These are phyloP conservation scores for Choloepus didactylus DNA, from an alignment of 2,797 vertebrate genomes.

Conservation along the genomic window DNA sequence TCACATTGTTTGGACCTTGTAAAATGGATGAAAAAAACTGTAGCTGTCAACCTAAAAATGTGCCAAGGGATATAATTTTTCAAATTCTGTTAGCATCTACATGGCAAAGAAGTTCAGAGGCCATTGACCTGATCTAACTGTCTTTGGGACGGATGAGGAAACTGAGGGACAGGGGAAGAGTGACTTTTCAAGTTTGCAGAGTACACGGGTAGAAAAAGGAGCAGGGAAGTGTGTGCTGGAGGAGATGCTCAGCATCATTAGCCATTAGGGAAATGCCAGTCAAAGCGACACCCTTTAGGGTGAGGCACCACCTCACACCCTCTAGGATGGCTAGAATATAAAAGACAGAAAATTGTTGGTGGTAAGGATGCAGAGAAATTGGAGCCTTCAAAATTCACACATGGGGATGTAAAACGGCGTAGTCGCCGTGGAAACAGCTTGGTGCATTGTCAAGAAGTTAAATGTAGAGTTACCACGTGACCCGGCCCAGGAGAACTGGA, in stretches of 20 bases:
- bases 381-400: not conserved
- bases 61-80: not conserved
- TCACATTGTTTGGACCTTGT: not conserved
- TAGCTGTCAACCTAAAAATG: not conserved
- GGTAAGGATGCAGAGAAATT: too few species aligned
- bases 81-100: not conserved
- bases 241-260: rapidly evolving
- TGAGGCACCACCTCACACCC: not conserved
- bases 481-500: not conserved
- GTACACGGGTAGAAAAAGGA: not conserved
- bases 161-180: not conserved
- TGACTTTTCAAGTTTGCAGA: not conserved
- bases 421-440: not conserved
- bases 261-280: not conserved
- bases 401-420: not conserved
- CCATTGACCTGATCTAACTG: not conserved
- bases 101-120: not conserved
- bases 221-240: not conserved
- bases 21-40: not conserved
- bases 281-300: too few species aligned
- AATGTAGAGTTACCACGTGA: not conserved
- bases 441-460: not conserved
- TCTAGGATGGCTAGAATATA: too few species aligned
- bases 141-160: not conserved
- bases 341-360: not conserved